Evolutionary conservation across 2,888 invertebrate species (phyloP), one percentile per base, ranked within the genome.

Genomic region (Dicranocentrus wangi): DNA sequence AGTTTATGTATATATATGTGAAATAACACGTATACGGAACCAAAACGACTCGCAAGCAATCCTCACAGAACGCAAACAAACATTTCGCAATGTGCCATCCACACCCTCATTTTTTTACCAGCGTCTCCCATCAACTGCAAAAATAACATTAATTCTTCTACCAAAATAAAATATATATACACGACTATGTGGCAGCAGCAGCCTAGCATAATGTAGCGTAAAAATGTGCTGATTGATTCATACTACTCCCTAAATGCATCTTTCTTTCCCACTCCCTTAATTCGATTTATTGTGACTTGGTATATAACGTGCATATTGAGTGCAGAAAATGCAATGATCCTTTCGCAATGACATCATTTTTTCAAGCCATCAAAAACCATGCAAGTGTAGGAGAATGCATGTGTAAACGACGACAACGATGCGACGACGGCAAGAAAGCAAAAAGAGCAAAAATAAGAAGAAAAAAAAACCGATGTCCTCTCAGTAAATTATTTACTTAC

Each of bases 1-100:
- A 32, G 32, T 32, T 32, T 32, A 32, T 32, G 5, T 32, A 32
- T 10, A 32, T 32, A 32, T 32, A 32, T 32, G 10, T 3, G 5
- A 32, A 32, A 32, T 7, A 43, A 71, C 71, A 60, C 60, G 53
- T 55, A 75, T 28, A 66, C 75, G 75, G 66, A 75, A 75, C 66
- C 75, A 27, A 58, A 42, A 28, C 32, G 23, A 75, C 43, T 53
- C 17, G 43, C n/a, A n/a, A n/a, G n/a, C n/a, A n/a, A n/a, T n/a
- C 65, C 66, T 47, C 58, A 55, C 58, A 58, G 66, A 66, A 32
- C 43, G 27, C 25, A 21, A 15, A 32, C 10, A 47, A 15, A 47
- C 10, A 5, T 10, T 47, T 47, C 2, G 47, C 47, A 47, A 53
- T 13, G 32, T 47, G 10, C 23, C 13, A 51, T 69, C 69, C 53